phyloP scores from a whole-genome alignment of 2,113 vertebrate genomes.

The Guaruba guarouba region DNA sequence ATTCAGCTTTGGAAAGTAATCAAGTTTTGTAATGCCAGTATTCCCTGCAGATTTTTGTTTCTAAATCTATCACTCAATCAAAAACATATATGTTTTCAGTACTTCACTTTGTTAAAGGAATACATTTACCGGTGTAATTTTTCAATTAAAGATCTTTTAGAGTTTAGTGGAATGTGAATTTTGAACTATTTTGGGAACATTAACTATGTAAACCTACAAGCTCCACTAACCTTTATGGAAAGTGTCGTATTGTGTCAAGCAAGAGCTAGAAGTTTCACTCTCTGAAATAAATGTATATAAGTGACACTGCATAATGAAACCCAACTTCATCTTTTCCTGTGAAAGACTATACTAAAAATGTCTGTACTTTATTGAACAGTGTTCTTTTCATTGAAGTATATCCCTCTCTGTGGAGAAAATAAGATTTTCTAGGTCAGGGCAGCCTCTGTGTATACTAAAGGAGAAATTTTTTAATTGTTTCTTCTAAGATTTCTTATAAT shows the following conservation, averaged over 20 bases:
- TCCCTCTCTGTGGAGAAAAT: background rate
- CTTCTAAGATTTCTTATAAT: background rate
- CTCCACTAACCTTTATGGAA: background rate
- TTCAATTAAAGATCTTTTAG: background rate
- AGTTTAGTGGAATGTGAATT: background rate
- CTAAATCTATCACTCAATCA: background rate
- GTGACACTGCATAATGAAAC: background rate
- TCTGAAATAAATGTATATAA: background rate
- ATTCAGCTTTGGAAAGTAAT: background rate
- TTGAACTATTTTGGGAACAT: background rate
- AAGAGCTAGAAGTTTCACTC: background rate
- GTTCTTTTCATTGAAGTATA: background rate
- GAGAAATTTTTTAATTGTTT: background rate
- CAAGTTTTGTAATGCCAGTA: rapidly evolving
- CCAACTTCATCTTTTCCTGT: background rate
- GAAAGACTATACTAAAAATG: background rate
- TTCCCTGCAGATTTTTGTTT: background rate
- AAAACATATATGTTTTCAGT: background rate
- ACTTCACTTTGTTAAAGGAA: background rate
- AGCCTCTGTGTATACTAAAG: background rate
- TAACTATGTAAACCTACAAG: background rate
- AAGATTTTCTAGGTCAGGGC: background rate
- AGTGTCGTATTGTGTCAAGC: background rate
- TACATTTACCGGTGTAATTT: background rate
- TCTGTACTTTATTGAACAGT: background rate